Conservation (phyloP, 1,140 invertebrate genomes). For the Papilio xuthus region DNA sequence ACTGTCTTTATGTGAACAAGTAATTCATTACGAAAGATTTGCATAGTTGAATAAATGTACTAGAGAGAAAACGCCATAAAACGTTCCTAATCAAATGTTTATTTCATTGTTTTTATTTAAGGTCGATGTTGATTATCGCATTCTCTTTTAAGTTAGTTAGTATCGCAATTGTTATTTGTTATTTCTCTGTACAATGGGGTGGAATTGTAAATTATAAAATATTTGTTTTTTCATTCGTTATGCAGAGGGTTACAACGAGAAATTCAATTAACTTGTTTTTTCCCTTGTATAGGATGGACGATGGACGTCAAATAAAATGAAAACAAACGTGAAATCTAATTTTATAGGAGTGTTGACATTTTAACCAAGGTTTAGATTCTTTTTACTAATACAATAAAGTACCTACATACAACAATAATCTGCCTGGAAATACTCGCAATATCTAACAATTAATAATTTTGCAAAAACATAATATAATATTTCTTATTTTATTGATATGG, state of each 20-base stretch:
- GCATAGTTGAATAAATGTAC: too few species aligned
- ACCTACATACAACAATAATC: too few species aligned
- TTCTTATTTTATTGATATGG: too few species aligned
- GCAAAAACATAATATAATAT: too few species aligned
- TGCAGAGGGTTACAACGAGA: not conserved
- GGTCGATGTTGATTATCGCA: not conserved
- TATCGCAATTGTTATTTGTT: not conserved
- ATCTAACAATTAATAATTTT: too few species aligned
- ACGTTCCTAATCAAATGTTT: not conserved
- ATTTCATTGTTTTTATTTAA: not conserved
- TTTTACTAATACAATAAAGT: too few species aligned
- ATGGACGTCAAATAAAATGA: not conserved
- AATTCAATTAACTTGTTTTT: slow-evolving; percentile 1
- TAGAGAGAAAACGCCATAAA: too few species aligned
- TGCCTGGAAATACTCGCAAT: too few species aligned
- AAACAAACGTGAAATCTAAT: slow-evolving; percentile 4
- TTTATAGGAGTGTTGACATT: not conserved
- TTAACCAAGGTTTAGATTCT: not conserved
- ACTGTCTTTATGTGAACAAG: too few species aligned
- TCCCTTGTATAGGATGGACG: not conserved
- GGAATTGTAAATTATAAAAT: slow-evolving; percentile 2
- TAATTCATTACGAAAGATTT: too few species aligned
- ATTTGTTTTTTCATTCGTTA: slow-evolving; percentile 4
- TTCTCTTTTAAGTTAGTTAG: not conserved
- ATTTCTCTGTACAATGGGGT: not conserved